These are phyloP conservation scores for Fragum fragum DNA, from an alignment of 2,888 invertebrate species.

Conservation along the genomic window DNA sequence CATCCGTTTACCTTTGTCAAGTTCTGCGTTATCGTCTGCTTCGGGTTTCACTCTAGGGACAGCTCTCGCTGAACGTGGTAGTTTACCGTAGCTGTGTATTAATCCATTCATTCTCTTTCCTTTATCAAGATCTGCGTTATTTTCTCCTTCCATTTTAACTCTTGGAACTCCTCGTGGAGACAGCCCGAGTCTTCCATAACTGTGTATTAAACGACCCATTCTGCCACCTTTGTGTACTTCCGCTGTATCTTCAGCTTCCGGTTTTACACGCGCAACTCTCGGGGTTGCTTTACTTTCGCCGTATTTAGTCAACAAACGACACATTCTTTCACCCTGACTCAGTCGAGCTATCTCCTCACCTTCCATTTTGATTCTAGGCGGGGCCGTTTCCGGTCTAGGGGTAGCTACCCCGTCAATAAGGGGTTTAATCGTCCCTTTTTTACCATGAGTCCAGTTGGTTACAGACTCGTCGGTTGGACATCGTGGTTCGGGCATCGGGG, in stretches of 20 bases:
- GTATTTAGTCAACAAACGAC: constrained; percentile 75
- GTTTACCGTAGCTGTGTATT: constrained; percentile 72
- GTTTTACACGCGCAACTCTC: constrained; percentile 75
- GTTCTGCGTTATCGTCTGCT: constrained; percentile 72
- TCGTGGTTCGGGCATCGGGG: constrained; percentile 69
- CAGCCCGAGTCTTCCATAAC: constrained; percentile 63
- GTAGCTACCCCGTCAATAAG: constrained; percentile 73
- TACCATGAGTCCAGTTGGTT: constrained; percentile 72
- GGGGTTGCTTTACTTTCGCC: constrained; percentile 68
- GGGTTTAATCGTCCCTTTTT: constrained; percentile 71
- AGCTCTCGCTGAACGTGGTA: constrained; percentile 66
- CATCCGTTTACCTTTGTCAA: constrained; percentile 76
- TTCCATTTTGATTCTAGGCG: constrained; percentile 76
- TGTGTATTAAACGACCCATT: constrained; percentile 72
- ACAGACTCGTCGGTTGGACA: constrained; percentile 73
- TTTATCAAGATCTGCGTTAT: constrained; percentile 69
- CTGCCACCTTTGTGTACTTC: constrained; percentile 74
- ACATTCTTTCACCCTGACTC: constrained; percentile 76
- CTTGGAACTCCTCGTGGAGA: constrained; percentile 72
- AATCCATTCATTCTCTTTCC: constrained; percentile 76
- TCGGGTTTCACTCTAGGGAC: constrained; percentile 77
- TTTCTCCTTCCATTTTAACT: constrained; percentile 72
- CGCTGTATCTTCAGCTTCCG: constrained; percentile 76
- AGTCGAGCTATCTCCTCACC: constrained; percentile 71
- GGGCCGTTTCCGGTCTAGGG: constrained; percentile 76